phyloP scores from a whole-genome alignment of 2,113 vertebrate genomes.

The Heptranchias perlo region DNA sequence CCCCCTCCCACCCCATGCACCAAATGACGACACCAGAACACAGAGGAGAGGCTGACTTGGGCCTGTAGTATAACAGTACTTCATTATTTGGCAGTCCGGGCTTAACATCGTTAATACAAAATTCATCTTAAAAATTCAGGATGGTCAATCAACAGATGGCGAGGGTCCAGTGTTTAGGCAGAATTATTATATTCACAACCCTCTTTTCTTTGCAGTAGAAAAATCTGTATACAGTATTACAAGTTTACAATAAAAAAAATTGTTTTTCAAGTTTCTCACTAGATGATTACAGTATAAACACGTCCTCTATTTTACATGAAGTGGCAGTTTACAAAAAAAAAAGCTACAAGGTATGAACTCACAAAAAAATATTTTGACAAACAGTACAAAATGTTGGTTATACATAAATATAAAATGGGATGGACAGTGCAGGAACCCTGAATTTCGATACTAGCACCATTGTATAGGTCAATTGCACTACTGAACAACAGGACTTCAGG shows the following conservation, averaged over 20 bases:
- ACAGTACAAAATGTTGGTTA: slow-evolving; percentile 51
- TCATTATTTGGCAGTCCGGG: slow-evolving; percentile 20
- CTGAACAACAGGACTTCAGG: slow-evolving; percentile 23
- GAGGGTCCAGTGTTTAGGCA: slow-evolving; percentile 33
- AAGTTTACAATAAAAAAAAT: slow-evolving; percentile 45
- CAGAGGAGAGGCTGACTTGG: slow-evolving; percentile 3
- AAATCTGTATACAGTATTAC: slow-evolving; percentile 34
- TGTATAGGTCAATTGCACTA: slow-evolving; percentile 37
- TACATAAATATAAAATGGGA: slow-evolving; percentile 63
- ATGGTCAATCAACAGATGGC: slow-evolving; percentile 23
- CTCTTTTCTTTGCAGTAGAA: slow-evolving; percentile 30
- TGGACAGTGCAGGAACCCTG: slow-evolving; percentile 61
- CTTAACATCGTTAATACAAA: slow-evolving; percentile 33
- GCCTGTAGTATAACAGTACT: slow-evolving; percentile 30
- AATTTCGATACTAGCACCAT: slow-evolving; percentile 46
- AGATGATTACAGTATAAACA: slow-evolving; percentile 65
- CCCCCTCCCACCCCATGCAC: not conserved
- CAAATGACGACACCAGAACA: slow-evolving; percentile 28
- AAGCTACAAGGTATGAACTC: slow-evolving; percentile 64
- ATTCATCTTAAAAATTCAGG: slow-evolving; percentile 2
- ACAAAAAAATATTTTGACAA: slow-evolving; percentile 47
- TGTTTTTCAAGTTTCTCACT: slow-evolving; percentile 68
- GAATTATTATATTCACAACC: slow-evolving; percentile 34
- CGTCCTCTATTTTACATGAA: slow-evolving; percentile 54
- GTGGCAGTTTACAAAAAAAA: slow-evolving; percentile 53